These are phyloP conservation scores for Danionella cerebrum DNA, from an alignment of 2,113 vertebrate species.

Conservation along the genomic window DNA sequence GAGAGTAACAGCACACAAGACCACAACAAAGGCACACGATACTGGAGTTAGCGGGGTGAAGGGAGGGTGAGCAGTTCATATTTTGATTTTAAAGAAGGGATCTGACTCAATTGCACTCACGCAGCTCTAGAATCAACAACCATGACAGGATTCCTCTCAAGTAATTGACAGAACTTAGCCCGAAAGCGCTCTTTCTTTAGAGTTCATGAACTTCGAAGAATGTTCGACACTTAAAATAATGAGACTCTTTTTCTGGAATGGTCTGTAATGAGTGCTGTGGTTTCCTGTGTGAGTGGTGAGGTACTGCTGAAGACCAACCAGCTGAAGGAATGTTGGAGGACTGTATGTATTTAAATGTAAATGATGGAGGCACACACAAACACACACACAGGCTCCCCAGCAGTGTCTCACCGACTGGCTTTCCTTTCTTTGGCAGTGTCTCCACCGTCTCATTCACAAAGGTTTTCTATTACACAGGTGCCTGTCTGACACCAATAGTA, in stretches of 20 bases:
- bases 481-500: slow-evolving; percentile 1
- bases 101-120: neutral
- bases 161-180: neutral
- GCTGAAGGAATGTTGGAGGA: slow-evolving; percentile 5
- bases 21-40: slow-evolving; percentile 26
- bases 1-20: neutral
- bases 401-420: slow-evolving; percentile 10
- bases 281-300: slow-evolving; percentile 10
- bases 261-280: slow-evolving; percentile 18
- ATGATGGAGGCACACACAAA: slow-evolving; percentile 22
- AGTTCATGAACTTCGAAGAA: slow-evolving; percentile 15
- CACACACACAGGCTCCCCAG: slow-evolving; percentile 5
- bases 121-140: neutral
- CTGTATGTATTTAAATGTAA: slow-evolving; percentile 29
- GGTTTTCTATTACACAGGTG: neutral
- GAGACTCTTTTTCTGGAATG: slow-evolving; percentile 16
- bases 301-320: slow-evolving; percentile 11
- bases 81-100: slow-evolving; percentile 12
- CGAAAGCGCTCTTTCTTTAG: neutral
- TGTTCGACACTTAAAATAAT: slow-evolving; percentile 19
- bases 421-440: neutral
- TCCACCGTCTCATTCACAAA: neutral
- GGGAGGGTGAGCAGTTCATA: neutral
- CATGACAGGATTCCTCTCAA: neutral
- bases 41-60: slow-evolving; percentile 9